Evolutionary conservation across 2,888 invertebrate species (phyloP), one percentile per base, ranked within the genome.

Genomic region (Synergus japonicus): DNA sequence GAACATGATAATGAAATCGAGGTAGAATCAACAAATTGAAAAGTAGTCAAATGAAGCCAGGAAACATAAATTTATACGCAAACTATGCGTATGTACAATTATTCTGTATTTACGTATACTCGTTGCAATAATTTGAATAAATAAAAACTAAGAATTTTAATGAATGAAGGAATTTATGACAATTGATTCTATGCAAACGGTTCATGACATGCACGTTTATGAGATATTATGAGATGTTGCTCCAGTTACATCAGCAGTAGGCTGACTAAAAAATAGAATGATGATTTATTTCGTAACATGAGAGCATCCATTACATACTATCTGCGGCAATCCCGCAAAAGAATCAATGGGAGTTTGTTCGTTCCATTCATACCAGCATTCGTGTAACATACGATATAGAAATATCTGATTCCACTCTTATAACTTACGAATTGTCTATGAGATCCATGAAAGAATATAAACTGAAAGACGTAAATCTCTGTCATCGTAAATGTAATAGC

Each of bases 231-330:
- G 10, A 29, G 29, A 7, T 60, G 12, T 12, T 54, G 49, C 12
- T 60, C 60, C 60, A 60, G 60, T 22, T 60, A 60, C 22, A 29
- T 60, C 60, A 60, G 60, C 22, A n/a, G 60, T 60, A 60, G 60
- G 12, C 60, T 22, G 22, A 22, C 60, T 22, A n/a, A 60, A 60
- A 12, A 29, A 9, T 22, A 60, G 60, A 60, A 60, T 60, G 22
- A 22, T 60, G 60, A 60, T 22, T 60, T 60, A 60, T 60, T 12
- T 0, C 22, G 60, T 18, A 60, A 22, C 10, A 10, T 46, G 22
- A 60, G 22, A 22, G 22, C 22, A 22, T 60, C 5, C 60, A 60
- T 60, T 60, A 22, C 22, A 60, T 22, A 18, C 58, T 60, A 9
- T 60, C 18, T 1, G 22, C 18, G 22, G 60, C 2, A 60, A 60